phyloP scores from a whole-genome alignment of 1,140 invertebrate genomes.

The Dinoponera quadriceps region DNA sequence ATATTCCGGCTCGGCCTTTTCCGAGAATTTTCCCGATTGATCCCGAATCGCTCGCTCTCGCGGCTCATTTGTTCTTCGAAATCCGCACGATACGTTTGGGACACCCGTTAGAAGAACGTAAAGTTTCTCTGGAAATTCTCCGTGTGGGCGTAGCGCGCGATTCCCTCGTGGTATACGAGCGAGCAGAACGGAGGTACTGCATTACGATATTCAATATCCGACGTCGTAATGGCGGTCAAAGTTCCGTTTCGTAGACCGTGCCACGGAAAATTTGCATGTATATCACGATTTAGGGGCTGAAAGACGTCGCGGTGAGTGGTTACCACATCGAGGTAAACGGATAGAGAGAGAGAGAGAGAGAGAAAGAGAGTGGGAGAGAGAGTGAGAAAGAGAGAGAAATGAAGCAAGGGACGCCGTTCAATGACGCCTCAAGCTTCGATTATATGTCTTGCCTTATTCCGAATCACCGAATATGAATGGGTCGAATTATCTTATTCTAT shows the following conservation, averaged over 20 bases:
- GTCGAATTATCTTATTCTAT: not conserved
- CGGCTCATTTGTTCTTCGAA: not conserved
- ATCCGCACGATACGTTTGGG: not conserved
- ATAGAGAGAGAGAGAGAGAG: not conserved
- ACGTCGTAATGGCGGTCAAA: constrained; percentile 73
- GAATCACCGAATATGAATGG: constrained; percentile 21
- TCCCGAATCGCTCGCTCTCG: not conserved
- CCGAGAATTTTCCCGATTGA: not conserved
- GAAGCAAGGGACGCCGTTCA: constrained; percentile 29
- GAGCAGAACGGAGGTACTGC: constrained; percentile 57
- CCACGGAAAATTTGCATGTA: constrained; percentile 72
- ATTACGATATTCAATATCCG: constrained; percentile 76
- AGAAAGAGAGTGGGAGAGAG: too few species aligned
- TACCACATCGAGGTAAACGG: constrained; percentile 20
- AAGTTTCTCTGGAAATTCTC: constrained; percentile 66
- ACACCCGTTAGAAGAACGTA: constrained; percentile 60
- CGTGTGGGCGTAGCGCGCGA: constrained; percentile 66
- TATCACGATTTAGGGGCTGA: constrained; percentile 69
- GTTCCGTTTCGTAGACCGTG: constrained; percentile 66
- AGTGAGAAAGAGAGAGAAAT: too few species aligned
- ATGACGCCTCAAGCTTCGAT: constrained; percentile 55
- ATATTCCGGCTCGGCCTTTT: not conserved
- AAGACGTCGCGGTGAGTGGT: constrained; percentile 56
- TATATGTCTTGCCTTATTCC: not conserved
- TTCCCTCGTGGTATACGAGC: constrained; percentile 40